Evolutionary conservation across 2,888 invertebrate genomes (phyloP).

Genomic region (Heterodera filipjevi): DNA sequence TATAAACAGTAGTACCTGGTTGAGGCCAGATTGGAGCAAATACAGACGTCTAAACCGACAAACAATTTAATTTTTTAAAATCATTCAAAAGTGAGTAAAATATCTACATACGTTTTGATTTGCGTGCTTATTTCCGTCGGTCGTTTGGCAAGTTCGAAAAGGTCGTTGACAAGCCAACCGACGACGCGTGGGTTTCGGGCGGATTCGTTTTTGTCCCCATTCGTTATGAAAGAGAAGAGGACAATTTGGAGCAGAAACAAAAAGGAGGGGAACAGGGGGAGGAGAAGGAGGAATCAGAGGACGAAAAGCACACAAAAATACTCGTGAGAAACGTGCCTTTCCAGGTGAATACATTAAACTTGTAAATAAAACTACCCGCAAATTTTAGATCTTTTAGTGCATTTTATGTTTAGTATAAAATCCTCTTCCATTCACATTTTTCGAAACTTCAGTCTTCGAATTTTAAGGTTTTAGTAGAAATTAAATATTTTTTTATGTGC

Average conservation of each 20-base stretch:
- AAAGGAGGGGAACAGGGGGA: no score
- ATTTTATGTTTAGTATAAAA: no score
- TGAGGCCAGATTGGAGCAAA: constrained; percentile 76
- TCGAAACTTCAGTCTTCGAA: not conserved
- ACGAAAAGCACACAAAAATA: constrained; percentile 76
- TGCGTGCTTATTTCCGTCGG: constrained; percentile 58
- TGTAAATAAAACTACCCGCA: no score
- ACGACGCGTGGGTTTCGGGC: constrained; percentile 75
- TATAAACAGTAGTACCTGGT: constrained; percentile 69
- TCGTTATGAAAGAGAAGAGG: constrained; percentile 41
- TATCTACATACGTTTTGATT: constrained; percentile 14
- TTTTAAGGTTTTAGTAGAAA: not conserved
- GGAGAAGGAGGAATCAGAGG: constrained; percentile 44
- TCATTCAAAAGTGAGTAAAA: not conserved
- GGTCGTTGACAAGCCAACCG: constrained; percentile 71
- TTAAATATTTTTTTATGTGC: no score
- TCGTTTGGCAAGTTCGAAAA: constrained; percentile 70
- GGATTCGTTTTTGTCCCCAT: no score
- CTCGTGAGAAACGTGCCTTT: constrained; percentile 92
- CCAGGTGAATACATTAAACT: no score
- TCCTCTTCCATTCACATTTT: not conserved
- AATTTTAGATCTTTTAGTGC: no score
- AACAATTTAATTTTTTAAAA: not conserved
- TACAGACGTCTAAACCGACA: constrained; percentile 71
- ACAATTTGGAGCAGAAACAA: no score